Evolutionary conservation across 1,140 invertebrate genomes (phyloP).

Genomic region (Potamilus streckersoni): DNA sequence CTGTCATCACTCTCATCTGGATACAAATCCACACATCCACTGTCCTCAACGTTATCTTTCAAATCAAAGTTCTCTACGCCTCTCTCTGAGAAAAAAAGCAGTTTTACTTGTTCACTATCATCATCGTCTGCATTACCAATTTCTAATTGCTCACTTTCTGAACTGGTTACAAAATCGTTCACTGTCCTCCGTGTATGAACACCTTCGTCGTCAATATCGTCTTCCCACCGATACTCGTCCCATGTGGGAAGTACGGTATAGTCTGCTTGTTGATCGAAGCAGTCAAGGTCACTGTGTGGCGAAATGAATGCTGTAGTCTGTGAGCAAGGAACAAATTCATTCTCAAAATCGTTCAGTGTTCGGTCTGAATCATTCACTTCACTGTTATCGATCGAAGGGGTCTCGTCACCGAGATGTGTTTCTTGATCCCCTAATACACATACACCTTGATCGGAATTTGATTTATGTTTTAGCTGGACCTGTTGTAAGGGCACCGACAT

Average conservation of each 20-base stretch:
- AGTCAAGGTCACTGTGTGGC: background rate
- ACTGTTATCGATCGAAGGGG: background rate
- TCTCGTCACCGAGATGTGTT: background rate
- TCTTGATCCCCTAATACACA: background rate
- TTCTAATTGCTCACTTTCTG: background rate
- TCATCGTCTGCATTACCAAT: too few relatives aligned
- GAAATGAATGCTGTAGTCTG: too few relatives aligned
- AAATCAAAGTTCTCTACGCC: constrained; percentile 29
- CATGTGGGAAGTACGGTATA: constrained; percentile 30
- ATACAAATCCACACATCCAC: constrained; percentile 28
- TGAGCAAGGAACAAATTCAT: background rate
- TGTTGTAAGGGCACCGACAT: too few relatives aligned
- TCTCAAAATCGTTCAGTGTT: background rate
- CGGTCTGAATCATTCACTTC: background rate
- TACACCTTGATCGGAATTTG: too few relatives aligned
- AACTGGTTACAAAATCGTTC: constrained; percentile 32
- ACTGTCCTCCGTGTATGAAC: constrained; percentile 38
- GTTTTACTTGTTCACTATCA: too few relatives aligned
- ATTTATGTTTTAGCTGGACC: too few relatives aligned
- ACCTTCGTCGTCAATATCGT: constrained; percentile 43
- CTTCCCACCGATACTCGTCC: constrained; percentile 45
- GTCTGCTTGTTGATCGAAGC: constrained; percentile 3
- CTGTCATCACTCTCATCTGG: constrained; percentile 32
- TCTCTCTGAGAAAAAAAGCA: too few relatives aligned
- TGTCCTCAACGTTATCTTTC: constrained; percentile 32